Base-by-base conservation (phyloP, 1,140 invertebrate genomes). In the Sitobion miscanthi region DNA sequence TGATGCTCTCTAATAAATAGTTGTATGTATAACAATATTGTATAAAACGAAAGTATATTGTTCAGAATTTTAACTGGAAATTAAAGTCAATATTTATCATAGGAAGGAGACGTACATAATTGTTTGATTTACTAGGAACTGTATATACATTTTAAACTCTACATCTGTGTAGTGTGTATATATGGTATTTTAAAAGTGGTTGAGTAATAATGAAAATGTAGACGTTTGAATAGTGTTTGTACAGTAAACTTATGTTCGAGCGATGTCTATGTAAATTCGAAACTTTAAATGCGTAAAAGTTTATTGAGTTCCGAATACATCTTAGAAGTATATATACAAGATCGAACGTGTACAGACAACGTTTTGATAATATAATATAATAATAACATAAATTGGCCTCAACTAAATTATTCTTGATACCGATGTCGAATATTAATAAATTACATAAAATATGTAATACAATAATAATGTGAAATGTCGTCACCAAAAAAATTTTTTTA, bases 201-300 rank as follows among this genome's bases (percentile, higher is more conserved):
- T n/a, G 62, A 77, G 62, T 30, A 77, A 77, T 35, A 77, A 77
- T 77, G 62, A n/a, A 77, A 77, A 77, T 77, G 5, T 30, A 69
- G 62, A 69, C 62, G 14, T 77, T 77, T 77, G 62, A 77, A 77
- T n/a, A 1, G 62, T 77, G 30, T 77, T n/a, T n/a, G 62, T n/a
- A 77, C 62, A 77, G 62, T 9, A n/a, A 77, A 77, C 62, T 77
- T n/a, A 77, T 77, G 62, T 77, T 77, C 62, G 5, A 77, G 62
- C 62, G 62, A 77, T 77, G 62, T n/a, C 62, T 77, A 77, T 77
- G 62, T 77, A 77, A 77, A 77, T 77, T 77, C 5, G 30, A 77
- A 77, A 77, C 62, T 77, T 77, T 77, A 77, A 77, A 77, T n/a
- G n/a, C 30, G 62, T 77, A 77, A n/a, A 77, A 77, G 62, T 77